These are phyloP conservation scores for Channa striata DNA, from an alignment of 2,797 vertebrate species.

Conservation along the genomic window DNA sequence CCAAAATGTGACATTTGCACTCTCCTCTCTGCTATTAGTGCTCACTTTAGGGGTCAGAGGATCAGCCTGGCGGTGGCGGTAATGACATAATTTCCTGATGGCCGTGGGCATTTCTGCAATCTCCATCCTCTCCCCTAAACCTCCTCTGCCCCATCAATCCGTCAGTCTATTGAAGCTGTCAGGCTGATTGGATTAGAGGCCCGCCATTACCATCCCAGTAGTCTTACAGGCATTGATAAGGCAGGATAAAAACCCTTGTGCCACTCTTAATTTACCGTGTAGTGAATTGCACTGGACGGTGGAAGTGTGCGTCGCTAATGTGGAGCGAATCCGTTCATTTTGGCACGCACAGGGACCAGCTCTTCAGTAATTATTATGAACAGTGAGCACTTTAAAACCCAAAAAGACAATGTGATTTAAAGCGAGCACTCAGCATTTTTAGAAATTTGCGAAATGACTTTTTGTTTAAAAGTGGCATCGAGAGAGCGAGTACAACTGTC, in stretches of 20 bases:
- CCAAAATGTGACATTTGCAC: slow-evolving; percentile 6
- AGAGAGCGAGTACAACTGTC: too few relatives aligned
- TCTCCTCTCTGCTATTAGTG: slow-evolving; percentile 23
- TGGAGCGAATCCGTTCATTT: slow-evolving; percentile 19
- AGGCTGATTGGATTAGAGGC: slow-evolving; percentile 73
- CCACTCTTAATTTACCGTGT: slow-evolving; percentile 43
- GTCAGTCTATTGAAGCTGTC: slow-evolving; percentile 68
- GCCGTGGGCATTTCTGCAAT: slow-evolving; percentile 40
- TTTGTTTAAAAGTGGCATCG: background rate
- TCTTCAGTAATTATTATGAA: background rate
- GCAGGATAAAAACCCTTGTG: slow-evolving; percentile 61
- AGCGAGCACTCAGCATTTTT: background rate
- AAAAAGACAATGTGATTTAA: background rate
- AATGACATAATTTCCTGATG: slow-evolving; percentile 65
- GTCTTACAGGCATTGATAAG: slow-evolving; percentile 57
- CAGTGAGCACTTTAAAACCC: background rate
- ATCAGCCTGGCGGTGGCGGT: slow-evolving; percentile 39
- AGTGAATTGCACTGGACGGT: slow-evolving; percentile 28
- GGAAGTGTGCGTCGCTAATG: slow-evolving; percentile 13
- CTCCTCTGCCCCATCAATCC: slow-evolving; percentile 62
- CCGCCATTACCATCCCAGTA: slow-evolving; percentile 49
- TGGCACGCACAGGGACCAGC: background rate
- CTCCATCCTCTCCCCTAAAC: slow-evolving; percentile 17
- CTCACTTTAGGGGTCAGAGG: slow-evolving; percentile 38
- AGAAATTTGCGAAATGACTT: background rate